Percentiles rank a stretch among this genome's conserved stretches.
Conservation (phyloP, 2,888 invertebrate species). For the Lacanobia oleracea region DNA sequence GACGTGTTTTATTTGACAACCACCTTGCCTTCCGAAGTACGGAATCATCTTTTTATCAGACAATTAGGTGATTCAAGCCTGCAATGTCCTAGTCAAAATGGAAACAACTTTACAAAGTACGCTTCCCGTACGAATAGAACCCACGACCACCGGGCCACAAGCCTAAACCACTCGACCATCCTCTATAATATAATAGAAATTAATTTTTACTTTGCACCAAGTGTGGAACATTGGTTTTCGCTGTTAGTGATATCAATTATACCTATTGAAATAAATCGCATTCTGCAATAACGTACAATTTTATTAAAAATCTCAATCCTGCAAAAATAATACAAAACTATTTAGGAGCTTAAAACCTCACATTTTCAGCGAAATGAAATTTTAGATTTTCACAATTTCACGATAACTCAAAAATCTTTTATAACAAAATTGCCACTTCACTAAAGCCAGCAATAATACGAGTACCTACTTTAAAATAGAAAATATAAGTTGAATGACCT, state of each 20-base stretch:
- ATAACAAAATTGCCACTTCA: constrained; percentile 25
- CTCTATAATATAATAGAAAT: too few species aligned
- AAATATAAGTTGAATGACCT: constrained; percentile 48
- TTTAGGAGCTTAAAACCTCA: background rate
- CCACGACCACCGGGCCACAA: too few species aligned
- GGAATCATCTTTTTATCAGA: too few species aligned
- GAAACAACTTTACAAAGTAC: too few species aligned
- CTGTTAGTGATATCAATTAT: background rate
- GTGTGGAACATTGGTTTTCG: background rate
- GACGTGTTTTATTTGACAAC: too few species aligned
- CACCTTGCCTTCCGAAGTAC: too few species aligned
- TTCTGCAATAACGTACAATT: background rate
- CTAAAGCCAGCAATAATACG: constrained; percentile 30
- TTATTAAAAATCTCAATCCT: background rate
- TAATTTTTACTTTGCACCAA: background rate
- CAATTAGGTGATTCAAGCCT: too few species aligned
- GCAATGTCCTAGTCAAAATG: too few species aligned
- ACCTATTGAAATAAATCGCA: background rate
- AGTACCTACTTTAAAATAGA: constrained; percentile 24
- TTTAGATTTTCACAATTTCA: constrained; percentile 7
- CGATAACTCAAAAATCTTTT: constrained; percentile 21
- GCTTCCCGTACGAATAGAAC: too few species aligned
- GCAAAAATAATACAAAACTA: background rate
- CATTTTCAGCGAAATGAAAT: constrained; percentile 4
- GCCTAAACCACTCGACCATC: too few species aligned